Percentiles rank a stretch among this genome's conserved stretches.
These are phyloP conservation scores for Xiphophorus maculatus DNA, from an alignment of 2,113 vertebrate species.

Conservation along the genomic window DNA sequence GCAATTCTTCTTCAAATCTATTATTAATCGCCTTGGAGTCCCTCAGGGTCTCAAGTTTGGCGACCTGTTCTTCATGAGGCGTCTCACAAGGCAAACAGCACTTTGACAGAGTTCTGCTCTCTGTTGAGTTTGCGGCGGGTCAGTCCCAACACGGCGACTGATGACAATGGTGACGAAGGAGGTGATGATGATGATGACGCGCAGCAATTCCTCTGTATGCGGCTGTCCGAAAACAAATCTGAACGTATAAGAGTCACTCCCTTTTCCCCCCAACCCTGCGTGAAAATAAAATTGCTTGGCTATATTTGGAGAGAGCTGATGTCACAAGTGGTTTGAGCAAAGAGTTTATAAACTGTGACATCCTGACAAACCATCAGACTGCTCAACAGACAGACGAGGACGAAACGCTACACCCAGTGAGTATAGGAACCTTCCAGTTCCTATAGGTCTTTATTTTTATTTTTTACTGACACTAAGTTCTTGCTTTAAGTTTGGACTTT, in stretches of 20 bases:
- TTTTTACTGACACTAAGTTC: not conserved
- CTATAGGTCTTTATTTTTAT: not conserved
- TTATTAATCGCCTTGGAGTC: slow-evolving; percentile 54
- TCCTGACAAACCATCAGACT: slow-evolving; percentile 61
- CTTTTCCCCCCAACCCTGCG: slow-evolving; percentile 4
- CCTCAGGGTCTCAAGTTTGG: slow-evolving; percentile 48
- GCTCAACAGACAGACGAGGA: slow-evolving; percentile 57
- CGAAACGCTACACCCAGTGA: slow-evolving; percentile 62
- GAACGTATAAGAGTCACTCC: slow-evolving; percentile 3
- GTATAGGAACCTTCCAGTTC: slow-evolving; percentile 25
- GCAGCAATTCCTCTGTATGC: not conserved
- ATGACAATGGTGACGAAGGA: slow-evolving; percentile 53
- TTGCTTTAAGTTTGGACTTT: not conserved
- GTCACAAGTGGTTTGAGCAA: slow-evolving; percentile 78
- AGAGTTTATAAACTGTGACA: slow-evolving; percentile 78
- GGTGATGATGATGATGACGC: slow-evolving; percentile 66
- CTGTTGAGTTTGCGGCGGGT: slow-evolving; percentile 28
- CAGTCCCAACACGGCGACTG: slow-evolving; percentile 43
- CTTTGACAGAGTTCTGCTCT: not conserved
- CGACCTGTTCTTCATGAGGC: slow-evolving; percentile 46
- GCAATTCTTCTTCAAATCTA: slow-evolving; percentile 46
- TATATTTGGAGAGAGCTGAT: slow-evolving; percentile 84
- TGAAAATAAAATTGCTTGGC: slow-evolving; percentile 65
- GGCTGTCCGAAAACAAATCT: not conserved
- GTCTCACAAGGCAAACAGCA: slow-evolving; percentile 33